Base-by-base conservation (phyloP, 2,888 invertebrate species). In the Conchocele bisecta region DNA sequence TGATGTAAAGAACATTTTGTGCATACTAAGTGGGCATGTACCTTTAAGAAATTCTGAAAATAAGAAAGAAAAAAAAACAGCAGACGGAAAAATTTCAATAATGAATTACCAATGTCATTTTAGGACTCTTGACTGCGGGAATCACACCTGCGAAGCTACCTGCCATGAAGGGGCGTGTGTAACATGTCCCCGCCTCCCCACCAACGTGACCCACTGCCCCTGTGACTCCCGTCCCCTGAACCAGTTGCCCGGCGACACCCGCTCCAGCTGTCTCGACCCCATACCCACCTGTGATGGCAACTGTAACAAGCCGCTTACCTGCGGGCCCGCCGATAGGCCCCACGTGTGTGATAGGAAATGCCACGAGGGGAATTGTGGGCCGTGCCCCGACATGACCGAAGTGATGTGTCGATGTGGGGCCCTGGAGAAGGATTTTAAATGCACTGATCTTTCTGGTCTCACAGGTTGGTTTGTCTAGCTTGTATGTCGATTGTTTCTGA, bases 281-380 rank as follows among this genome's bases (percentile, higher is more conserved):
- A 70, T 91, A 41, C 86, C 90, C 2, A 83, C 86, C 20, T 99
- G 98, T 90, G 94, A 94, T 0, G 92, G 93, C 2, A 91, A 92
- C 7, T 99, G 98, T 89, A 93, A 93, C 2, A 96, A 95, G 86
- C 60, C 91, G 1, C 92, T 98, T 0, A 93, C 94, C 76, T 99
- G 98, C 90, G 94, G 93, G 31, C 81, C 87, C 17, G 29, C 66
- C 77, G 85, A 89, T 89, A 61, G 48, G 46, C 78, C 50, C n/a
- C 98, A 98, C 89, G 88, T 88, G 0, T 98, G 98, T 90, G 87
- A 92, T 44, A 92, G 92, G 61, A 92, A 92, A 42, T 98, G 98
- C 88, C 98, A 98, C 90, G 93, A 93, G 17, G 96, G 95, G 0
- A 92, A 93, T 2, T 98, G 98, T 89, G 93, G 92, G 0, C 91